Evolutionary conservation across 92 coral and sea anemone species (phyloP), one percentile per base, ranked within the genome.

Genomic region (Palythoa grandis): DNA sequence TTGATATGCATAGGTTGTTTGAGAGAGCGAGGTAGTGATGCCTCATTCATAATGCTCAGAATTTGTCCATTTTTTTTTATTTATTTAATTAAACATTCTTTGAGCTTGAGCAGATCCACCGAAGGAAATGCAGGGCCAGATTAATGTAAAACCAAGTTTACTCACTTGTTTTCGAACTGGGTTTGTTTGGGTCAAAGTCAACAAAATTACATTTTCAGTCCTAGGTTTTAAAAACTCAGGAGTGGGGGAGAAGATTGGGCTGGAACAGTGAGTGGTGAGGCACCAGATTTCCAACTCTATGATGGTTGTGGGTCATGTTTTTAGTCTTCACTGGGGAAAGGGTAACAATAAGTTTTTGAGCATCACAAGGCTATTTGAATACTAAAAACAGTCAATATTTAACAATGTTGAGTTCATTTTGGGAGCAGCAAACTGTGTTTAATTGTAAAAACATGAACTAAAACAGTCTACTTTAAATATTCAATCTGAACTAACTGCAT

Each of bases 1-100:
- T 58, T 58, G 65, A 58, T 58, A 58, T 15, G n/a, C 65, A 58
- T 15, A 58, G 65, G 65, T 58, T 58, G 20, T 58, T 58, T 58
- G 65, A 58, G 65, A 58, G 65, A 58, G 65, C 65, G n/a, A 58
- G 65, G 65, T 58, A 58, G 65, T 58, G 65, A 58, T 58, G 65
- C 65, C 65, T 58, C 65, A 58, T 58, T 58, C 65, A 58, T 58
- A 53, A 53, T 53, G 58, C 58, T 53, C 58, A 53, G 58, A 11
- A 53, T 53, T 53, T 53, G 65, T 58, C 65, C 65, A 58, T 58
- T 58, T 58, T 58, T 58, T 58, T 58, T 58, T n/a, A n/a, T n/a
- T n/a, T n/a, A n/a, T n/a, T n/a, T n/a, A n/a, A 58, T 58, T 53
- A 53, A 53, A 53, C 58, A 53, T 53, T 10, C 58, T 53, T 53